Evolutionary conservation across 2,888 invertebrate genomes (phyloP).

Genomic region (Leptopilina syphax): DNA sequence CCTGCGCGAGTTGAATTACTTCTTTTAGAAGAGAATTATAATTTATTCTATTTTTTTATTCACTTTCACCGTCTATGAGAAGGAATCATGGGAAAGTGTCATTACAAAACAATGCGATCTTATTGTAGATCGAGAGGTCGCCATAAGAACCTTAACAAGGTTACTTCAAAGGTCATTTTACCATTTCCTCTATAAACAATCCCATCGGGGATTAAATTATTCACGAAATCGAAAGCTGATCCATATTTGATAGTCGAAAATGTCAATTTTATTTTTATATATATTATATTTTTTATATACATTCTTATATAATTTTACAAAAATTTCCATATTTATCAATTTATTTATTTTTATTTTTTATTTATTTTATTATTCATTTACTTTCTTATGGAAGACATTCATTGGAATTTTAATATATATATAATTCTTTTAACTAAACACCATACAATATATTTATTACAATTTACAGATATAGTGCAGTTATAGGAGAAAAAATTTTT

Average conservation of each 20-base stretch:
- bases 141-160: slow-evolving; percentile 24
- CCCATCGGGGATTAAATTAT: not conserved
- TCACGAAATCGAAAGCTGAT: not conserved
- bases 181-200: slow-evolving; percentile 9
- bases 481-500: too few species aligned
- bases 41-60: not conserved
- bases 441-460: too few species aligned
- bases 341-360: too few species aligned
- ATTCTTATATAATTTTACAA: too few species aligned
- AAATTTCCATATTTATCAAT: too few species aligned
- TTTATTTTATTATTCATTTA: too few species aligned
- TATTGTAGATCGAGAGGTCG: slow-evolving; percentile 27
- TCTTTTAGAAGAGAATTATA: not conserved
- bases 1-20: not conserved
- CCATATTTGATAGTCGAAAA: not conserved
- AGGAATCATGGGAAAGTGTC: slow-evolving; percentile 16
- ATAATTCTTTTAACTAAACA: too few species aligned
- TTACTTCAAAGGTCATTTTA: slow-evolving; percentile 8
- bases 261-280: not conserved
- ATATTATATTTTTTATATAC: too few species aligned
- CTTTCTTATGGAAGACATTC: too few species aligned
- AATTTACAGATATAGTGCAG: too few species aligned
- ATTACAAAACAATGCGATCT: slow-evolving; percentile 27
- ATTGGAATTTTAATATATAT: too few species aligned
- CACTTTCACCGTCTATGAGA: slow-evolving; percentile 15